Base-by-base conservation (phyloP, 1,140 invertebrate species). In the Dryas iulia region DNA sequence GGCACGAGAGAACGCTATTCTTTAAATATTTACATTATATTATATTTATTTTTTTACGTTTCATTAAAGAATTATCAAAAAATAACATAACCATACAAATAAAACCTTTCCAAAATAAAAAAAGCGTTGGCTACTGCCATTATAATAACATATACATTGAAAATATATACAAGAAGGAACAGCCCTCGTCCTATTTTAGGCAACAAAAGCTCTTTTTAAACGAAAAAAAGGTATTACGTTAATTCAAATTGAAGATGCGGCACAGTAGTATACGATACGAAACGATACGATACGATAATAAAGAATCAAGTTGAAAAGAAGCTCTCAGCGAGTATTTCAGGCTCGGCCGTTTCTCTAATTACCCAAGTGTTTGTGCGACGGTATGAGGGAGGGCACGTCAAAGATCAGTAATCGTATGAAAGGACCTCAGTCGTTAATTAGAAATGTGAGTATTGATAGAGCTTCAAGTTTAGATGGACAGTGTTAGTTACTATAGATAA, bases 341-440 rank as follows among this genome's bases (percentile, higher is more conserved):
- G 7, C 59, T 28, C 61, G 28, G 28, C 28, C 31, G 59, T 35
- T 53, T 10, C 35, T 33, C 54, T 58, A 62, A 62, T 66, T 71
- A 71, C 54, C 12, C 18, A 35, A 52, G 61, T 68, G 30, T 30
- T 18, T 47, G 10, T 35, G 33, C 53, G 52, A 67, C n/a, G n/a
- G n/a, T n/a, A n/a, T n/a, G 65, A 57, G 39, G 25, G 58, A 59
- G 39, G 39, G 39, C 24, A 52, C 53, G 54, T 63, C 68, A 65
- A 53, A 69, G 59, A 57, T 30, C 39, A 62, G 35, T 69, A 70
- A 73, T 70, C 67, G 63, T 30, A 23, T 59, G 64, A 31, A 53
- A 33, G 25, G 69, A 62, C 26, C 59, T 35, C 57, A 54, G 71
- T 77, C 67, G 71, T 77, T 74, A 72, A 72, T 77, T 77, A 72